Evolutionary conservation across 2,888 invertebrate genomes (phyloP).

Genomic region (Bhutanitis thaidina): DNA sequence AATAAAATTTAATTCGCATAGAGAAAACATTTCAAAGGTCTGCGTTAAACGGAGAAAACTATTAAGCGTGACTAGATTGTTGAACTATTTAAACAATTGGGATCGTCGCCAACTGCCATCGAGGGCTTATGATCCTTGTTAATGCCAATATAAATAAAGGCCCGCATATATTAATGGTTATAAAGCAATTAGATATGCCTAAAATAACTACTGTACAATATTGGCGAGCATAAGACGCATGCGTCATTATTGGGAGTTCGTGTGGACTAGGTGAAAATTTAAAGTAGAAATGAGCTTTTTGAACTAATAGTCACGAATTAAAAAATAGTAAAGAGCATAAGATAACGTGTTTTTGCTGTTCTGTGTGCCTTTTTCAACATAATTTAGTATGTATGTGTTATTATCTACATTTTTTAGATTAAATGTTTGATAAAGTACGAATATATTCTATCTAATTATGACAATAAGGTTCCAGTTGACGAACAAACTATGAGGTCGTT

Average conservation of each 20-base stretch:
- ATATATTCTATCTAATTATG: no score
- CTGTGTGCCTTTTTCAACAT: no score
- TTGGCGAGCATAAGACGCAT: conserved; percentile 7
- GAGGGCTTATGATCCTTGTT: conserved; percentile 33
- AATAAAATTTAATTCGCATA: background rate
- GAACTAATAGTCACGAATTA: no score
- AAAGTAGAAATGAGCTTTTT: no score
- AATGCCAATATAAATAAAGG: conserved; percentile 54
- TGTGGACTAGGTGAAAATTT: background rate
- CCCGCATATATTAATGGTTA: conserved; percentile 26
- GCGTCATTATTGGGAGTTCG: background rate
- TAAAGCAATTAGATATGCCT: conserved; percentile 22
- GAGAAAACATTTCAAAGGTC: conserved; percentile 22
- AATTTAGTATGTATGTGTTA: no score
- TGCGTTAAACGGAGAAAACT: conserved; percentile 32
- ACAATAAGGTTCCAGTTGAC: no score
- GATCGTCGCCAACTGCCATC: conserved; percentile 45
- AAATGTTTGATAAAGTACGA: no score
- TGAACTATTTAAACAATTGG: conserved; percentile 51
- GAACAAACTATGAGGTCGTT: no score
- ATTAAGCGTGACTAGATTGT: conserved; percentile 38
- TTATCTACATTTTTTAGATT: no score
- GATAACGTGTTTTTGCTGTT: no score
- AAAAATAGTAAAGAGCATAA: no score
- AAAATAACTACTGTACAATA: conserved; percentile 24